phyloP scores from a whole-genome alignment of 2,888 invertebrate genomes.

The Caenorhabditis sp. region DNA sequence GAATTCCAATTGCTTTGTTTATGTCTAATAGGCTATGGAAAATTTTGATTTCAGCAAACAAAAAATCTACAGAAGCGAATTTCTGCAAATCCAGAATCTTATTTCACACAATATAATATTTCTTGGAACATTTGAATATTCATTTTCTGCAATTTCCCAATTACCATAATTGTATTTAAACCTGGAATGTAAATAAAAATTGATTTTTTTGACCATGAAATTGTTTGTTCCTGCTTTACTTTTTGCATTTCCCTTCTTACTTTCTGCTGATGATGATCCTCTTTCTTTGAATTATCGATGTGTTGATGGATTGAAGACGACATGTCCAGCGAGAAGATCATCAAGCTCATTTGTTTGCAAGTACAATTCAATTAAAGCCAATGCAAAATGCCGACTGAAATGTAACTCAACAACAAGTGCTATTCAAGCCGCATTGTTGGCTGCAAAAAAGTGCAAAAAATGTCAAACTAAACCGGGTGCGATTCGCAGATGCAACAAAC shows the following conservation, averaged over 20 bases:
- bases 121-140: conserved; percentile 5
- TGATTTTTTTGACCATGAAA: not conserved
- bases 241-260: too few relatives aligned
- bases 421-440: not conserved
- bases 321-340: not conserved
- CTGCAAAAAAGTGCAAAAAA: not conserved
- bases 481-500: not conserved
- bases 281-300: not conserved
- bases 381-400: not conserved
- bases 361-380: not conserved
- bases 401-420: not conserved
- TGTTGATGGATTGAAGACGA: not conserved
- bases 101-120: conserved; percentile 16
- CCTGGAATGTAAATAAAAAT: not conserved
- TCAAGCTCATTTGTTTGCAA: not conserved
- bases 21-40: too few relatives aligned
- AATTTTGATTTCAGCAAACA: conserved; percentile 15
- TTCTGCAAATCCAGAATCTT: conserved; percentile 6
- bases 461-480: not conserved
- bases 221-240: too few relatives aligned
- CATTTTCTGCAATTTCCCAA: not conserved
- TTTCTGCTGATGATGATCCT: not conserved
- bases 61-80: conserved; percentile 5
- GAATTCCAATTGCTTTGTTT: too few relatives aligned
- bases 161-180: conserved; percentile 1